Percentiles rank a stretch among this genome's conserved stretches.
Conservation (phyloP, 2,113 vertebrate species). For the Columbina picui region DNA sequence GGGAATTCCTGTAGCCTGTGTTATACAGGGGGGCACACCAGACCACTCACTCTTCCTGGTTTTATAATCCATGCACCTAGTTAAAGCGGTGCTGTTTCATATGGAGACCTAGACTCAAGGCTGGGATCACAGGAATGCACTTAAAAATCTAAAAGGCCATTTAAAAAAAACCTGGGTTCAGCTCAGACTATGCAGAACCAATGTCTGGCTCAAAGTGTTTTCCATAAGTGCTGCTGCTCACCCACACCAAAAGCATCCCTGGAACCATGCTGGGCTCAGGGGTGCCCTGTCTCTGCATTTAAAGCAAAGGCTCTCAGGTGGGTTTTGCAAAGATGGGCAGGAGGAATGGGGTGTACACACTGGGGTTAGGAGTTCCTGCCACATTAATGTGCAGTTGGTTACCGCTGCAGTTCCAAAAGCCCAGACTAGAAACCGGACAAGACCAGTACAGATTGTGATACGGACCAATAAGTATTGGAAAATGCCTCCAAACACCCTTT, state of each 20-base stretch:
- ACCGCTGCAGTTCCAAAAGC: not conserved
- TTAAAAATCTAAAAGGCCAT: constrained; percentile 50
- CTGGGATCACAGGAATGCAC: constrained; percentile 12
- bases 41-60: constrained; percentile 50
- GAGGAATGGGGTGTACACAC: not conserved
- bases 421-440: not conserved
- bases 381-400: not conserved
- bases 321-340: not conserved
- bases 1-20: constrained; percentile 57
- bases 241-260: not conserved
- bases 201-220: constrained; percentile 42
- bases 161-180: constrained; percentile 28
- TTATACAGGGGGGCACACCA: constrained; percentile 26
- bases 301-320: not conserved
- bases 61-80: constrained; percentile 48
- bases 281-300: not conserved
- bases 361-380: not conserved
- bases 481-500: not conserved
- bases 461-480: not conserved
- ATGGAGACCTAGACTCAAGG: not conserved
- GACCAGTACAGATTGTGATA: not conserved
- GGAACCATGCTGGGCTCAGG: not conserved
- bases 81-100: not conserved
- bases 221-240: not conserved
- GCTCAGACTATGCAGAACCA: not conserved